Percentiles rank a stretch among this genome's conserved stretches.
Evolutionary conservation across 2,888 invertebrate species (phyloP).

Genomic region (Trichopoda pennipes): DNA sequence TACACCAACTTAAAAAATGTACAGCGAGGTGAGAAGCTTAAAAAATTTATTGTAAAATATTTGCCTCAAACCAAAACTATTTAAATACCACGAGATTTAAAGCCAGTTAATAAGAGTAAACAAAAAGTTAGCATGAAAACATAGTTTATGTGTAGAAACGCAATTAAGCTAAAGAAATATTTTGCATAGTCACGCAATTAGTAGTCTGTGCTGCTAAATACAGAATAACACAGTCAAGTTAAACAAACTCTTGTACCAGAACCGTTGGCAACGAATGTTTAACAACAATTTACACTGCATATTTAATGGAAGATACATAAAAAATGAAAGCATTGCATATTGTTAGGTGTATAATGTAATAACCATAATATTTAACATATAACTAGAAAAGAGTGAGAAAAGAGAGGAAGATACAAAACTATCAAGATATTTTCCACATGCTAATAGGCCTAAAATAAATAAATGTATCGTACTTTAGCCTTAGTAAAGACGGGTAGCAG

Average conservation of each 20-base stretch:
- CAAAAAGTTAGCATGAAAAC: slow-evolving; percentile 16
- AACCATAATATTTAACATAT: slow-evolving; percentile 41
- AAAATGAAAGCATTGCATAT: slow-evolving; percentile 47
- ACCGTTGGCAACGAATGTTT: slow-evolving; percentile 34
- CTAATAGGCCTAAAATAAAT: slow-evolving; percentile 63
- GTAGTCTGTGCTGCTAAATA: slow-evolving; percentile 37
- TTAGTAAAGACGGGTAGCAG: not conserved
- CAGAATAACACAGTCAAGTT: not conserved
- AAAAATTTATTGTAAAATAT: not conserved
- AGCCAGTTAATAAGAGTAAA: not conserved
- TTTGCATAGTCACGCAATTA: slow-evolving; percentile 72
- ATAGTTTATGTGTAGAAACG: slow-evolving; percentile 68
- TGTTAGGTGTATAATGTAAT: slow-evolving; percentile 48
- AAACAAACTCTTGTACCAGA: slow-evolving; percentile 8
- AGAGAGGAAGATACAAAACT: slow-evolving; percentile 23
- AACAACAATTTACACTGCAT: slow-evolving; percentile 65
- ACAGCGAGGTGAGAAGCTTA: slow-evolving; percentile 7
- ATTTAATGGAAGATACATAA: slow-evolving; percentile 60
- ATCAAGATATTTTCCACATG: slow-evolving; percentile 63
- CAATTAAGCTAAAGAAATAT: slow-evolving; percentile 71
- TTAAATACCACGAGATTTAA: slow-evolving; percentile 4
- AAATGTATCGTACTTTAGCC: slow-evolving; percentile 48
- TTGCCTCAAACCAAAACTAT: slow-evolving; percentile 6
- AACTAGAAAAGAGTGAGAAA: not conserved
- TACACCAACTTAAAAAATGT: not conserved